Evolutionary conservation across 1,140 invertebrate genomes (phyloP).

Genomic region (Sinella curviseta): DNA sequence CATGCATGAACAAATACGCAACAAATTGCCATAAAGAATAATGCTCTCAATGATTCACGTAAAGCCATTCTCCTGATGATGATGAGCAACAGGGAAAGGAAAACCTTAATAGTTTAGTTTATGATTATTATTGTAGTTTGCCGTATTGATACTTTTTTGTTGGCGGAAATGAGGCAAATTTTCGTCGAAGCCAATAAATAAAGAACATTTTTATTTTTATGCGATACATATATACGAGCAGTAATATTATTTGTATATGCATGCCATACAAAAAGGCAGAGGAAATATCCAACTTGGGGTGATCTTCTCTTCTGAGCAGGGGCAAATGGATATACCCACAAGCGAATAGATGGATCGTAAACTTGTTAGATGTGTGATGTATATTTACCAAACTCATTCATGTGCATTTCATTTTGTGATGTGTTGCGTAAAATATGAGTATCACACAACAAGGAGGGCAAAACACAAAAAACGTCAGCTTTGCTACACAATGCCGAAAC

Average conservation of each 20-base stretch:
- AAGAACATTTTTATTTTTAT: neutral
- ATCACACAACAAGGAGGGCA: neutral
- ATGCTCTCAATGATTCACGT: too few relatives aligned
- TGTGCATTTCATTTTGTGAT: neutral
- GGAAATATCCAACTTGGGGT: neutral
- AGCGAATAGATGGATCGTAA: constrained; percentile 11
- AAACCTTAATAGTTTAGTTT: neutral
- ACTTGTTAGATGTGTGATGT: neutral
- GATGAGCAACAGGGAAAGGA: neutral
- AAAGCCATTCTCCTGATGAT: neutral
- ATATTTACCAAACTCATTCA: neutral
- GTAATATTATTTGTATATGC: too few relatives aligned
- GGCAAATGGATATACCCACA: neutral
- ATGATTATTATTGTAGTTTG: too few relatives aligned
- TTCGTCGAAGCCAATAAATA: neutral
- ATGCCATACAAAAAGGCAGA: neutral
- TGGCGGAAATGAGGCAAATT: constrained; percentile 4
- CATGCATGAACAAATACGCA: constrained; percentile 1
- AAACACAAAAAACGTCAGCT: too few relatives aligned
- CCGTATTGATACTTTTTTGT: too few relatives aligned
- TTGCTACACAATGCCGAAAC: too few relatives aligned
- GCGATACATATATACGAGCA: neutral
- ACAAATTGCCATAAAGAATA: constrained; percentile 1
- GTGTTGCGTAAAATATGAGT: constrained; percentile 19
- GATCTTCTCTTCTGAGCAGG: neutral